Base-by-base conservation (phyloP, 2,113 vertebrate species). In the Pituophis catenifer region DNA sequence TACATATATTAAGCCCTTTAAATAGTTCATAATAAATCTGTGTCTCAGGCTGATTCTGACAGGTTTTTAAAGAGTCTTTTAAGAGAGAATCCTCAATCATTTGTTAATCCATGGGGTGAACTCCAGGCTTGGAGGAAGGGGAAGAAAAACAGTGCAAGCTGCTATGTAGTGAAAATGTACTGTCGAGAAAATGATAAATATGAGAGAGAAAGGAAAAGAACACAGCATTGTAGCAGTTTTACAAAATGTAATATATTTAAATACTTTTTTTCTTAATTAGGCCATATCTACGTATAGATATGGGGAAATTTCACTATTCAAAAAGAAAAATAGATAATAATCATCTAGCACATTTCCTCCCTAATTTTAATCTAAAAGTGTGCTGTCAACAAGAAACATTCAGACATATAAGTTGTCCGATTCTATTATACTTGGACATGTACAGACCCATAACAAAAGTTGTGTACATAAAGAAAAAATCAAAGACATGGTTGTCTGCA, bases 11-110 rank as follows among this genome's bases (percentile, higher is more conserved):
- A 98, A 98, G 97, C 97, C 97, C 98, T 98, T 98, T 98, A 98
- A 98, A 98, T 98, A 98, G 98, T 98, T 98, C 97, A 98, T 98
- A 98, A 98, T 98, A 98, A 98, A 98, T 98, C 98, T 98, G 97
- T 98, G 98, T 98, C 98, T 98, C 97, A 95, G 97, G 98, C 98
- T 98, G 98, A 98, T 98, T 98, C 98, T 98, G 98, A 98, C 98
- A 98, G 98, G 97, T 98, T 98, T 98, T 98, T 97, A 98, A 98
- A 98, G 98, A 98, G 97, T 97, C 98, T 98, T 98, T 98, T 98
- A 98, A 98, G 97, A 98, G 97, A 97, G 97, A 98, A 98, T 98
- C 98, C 98, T 98, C 98, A 98, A 97, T 98, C 98, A 98, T 98
- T 98, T 98, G 97, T 97, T 98, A 98, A 98, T 98, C 98, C 98